phyloP scores from a whole-genome alignment of 92 coral and sea anemone genomes.

The Scolanthus callimorphus region DNA sequence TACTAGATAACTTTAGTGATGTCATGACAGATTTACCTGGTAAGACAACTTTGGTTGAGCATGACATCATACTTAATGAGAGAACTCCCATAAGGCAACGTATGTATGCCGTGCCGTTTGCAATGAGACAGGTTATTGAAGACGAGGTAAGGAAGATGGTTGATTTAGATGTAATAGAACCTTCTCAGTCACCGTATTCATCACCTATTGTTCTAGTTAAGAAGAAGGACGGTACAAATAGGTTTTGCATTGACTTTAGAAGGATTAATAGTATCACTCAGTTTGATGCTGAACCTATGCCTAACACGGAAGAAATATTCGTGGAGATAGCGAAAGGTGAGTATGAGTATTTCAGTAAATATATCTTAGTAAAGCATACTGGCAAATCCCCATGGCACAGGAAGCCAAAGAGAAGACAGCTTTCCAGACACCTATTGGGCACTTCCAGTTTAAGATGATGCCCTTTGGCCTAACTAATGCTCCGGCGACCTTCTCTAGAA shows the following conservation, averaged over 20 bases:
- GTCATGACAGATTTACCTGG: constrained; percentile 31
- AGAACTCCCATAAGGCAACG: constrained; percentile 23
- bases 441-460: constrained; percentile 36
- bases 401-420: constrained; percentile 27
- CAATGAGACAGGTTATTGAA: constrained; percentile 7
- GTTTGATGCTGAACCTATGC: constrained; percentile 34
- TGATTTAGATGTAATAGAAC: constrained; percentile 24
- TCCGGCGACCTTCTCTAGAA: constrained; percentile 36
- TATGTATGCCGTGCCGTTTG: constrained; percentile 30
- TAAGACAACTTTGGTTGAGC: constrained; percentile 26
- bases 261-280: constrained; percentile 23
- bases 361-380: too few species aligned
- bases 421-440: constrained; percentile 32
- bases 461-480: constrained; percentile 31
- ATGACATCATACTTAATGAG: constrained; percentile 20
- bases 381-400: constrained; percentile 29
- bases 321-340: too few species aligned
- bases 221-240: constrained; percentile 30
- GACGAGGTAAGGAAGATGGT: too few species aligned
- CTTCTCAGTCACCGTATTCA: constrained; percentile 21
- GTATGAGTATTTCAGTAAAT: too few species aligned
- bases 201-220: constrained; percentile 30
- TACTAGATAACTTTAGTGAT: neutral
- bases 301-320: too few species aligned
- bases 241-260: constrained; percentile 33